A percentile compares a stretch with the other conserved stretches of the same genome.
Conservation (phyloP, 2,888 invertebrate genomes). For the Cantharis rufa region DNA sequence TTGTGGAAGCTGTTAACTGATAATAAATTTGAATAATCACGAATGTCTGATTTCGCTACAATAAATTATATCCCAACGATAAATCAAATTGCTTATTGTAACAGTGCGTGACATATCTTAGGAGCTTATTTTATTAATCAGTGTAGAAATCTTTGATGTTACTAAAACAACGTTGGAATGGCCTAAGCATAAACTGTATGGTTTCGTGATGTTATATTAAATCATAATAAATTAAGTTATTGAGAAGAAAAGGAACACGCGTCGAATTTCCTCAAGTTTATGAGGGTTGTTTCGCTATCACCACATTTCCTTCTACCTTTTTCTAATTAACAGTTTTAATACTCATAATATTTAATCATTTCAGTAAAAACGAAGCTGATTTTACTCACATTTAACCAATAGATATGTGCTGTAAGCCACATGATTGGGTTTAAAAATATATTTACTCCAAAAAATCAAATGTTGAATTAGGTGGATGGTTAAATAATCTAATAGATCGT, state of each 20-base stretch:
- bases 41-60: not conserved
- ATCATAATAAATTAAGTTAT: slow-evolving; percentile 34
- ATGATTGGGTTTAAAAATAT: not conserved
- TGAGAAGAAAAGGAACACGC: slow-evolving; percentile 32
- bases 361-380: not conserved
- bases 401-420: not conserved
- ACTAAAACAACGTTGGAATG: slow-evolving; percentile 11
- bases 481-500: not conserved
- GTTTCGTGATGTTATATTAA: slow-evolving; percentile 31
- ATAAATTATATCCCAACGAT: not conserved
- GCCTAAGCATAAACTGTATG: slow-evolving; percentile 12
- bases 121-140: slow-evolving; percentile 18
- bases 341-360: not conserved
- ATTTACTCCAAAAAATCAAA: not conserved
- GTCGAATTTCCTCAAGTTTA: slow-evolving; percentile 8
- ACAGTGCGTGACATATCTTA: slow-evolving; percentile 23
- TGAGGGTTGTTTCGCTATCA: slow-evolving; percentile 12
- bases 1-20: not conserved
- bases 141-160: slow-evolving; percentile 19
- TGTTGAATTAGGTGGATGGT: not conserved
- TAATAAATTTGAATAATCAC: not conserved
- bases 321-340: slow-evolving; percentile 8
- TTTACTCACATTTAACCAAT: not conserved
- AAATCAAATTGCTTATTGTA: not conserved
- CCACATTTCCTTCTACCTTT: slow-evolving; percentile 3